phyloP scores from a whole-genome alignment of 2,888 invertebrate genomes.

The Chrysotoxum bicinctum region DNA sequence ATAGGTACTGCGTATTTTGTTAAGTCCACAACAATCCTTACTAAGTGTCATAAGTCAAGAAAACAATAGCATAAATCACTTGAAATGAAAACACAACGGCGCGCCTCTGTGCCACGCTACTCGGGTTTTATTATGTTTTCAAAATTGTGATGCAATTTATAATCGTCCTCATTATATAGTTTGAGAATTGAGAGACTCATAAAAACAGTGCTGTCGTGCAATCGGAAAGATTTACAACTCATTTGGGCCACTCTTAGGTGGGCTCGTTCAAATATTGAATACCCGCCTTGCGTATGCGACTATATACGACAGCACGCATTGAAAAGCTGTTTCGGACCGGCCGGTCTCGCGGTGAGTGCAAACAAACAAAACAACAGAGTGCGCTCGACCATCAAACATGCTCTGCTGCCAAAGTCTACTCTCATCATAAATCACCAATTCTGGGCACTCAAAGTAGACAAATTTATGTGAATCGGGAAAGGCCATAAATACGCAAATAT shows the following conservation, averaged over 20 bases:
- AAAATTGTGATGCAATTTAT: conserved; percentile 60
- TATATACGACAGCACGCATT: background rate
- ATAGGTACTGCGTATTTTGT: too few relatives aligned
- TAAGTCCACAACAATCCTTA: background rate
- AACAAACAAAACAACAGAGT: background rate
- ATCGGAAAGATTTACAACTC: conserved; percentile 19
- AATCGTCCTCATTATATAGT: conserved; percentile 63
- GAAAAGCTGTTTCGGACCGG: background rate
- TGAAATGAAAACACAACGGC: background rate
- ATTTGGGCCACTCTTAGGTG: conserved; percentile 9
- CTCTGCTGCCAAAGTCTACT: conserved; percentile 29
- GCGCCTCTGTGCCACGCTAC: background rate
- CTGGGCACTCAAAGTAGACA: conserved; percentile 54
- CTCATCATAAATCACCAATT: conserved; percentile 64
- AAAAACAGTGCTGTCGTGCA: conserved; percentile 16
- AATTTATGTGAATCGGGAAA: conserved; percentile 69
- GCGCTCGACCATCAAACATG: conserved; percentile 9
- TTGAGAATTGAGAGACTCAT: conserved; percentile 2
- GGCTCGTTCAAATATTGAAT: conserved; percentile 18
- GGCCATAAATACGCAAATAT: conserved; percentile 71
- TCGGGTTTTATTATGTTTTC: conserved; percentile 39
- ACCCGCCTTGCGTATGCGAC: background rate
- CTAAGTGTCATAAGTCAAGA: background rate
- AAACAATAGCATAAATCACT: background rate
- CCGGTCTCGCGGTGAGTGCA: conserved; percentile 6